A percentile compares a stretch with the other conserved stretches of the same genome.
Conservation (phyloP, 2,113 vertebrate species). For the Odontophorus gujanensis region DNA sequence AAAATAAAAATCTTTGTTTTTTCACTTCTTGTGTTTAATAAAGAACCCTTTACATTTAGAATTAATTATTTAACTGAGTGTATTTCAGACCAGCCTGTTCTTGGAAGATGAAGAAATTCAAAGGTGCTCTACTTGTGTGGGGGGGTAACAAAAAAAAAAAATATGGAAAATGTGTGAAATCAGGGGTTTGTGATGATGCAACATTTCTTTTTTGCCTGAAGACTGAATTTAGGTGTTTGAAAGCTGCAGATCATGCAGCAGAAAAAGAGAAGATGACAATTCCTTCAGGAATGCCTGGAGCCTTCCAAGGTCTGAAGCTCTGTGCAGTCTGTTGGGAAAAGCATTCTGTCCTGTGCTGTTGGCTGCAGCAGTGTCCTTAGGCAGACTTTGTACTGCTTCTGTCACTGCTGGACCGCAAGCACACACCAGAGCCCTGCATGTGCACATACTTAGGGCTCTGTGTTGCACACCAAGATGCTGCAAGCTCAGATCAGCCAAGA, state of each 20-base stretch:
- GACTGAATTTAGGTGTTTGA: not conserved
- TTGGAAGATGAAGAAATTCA: not conserved
- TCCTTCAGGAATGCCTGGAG: fast-evolving
- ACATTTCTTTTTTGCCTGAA: not conserved
- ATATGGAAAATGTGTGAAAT: not conserved
- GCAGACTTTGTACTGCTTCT: not conserved
- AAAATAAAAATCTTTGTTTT: not conserved
- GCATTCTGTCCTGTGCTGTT: not conserved
- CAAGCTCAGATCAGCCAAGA: not conserved
- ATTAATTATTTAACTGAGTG: not conserved
- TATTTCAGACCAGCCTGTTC: not conserved
- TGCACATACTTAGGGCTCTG: fast-evolving
- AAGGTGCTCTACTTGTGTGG: not conserved
- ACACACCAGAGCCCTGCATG: not conserved
- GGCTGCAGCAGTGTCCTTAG: not conserved
- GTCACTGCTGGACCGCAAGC: not conserved
- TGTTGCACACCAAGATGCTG: not conserved
- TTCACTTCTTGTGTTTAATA: not conserved
- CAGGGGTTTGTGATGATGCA: not conserved
- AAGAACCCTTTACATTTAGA: too few relatives aligned
- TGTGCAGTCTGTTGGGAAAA: not conserved
- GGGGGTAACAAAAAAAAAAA: too few relatives aligned
- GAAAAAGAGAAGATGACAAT: not conserved
- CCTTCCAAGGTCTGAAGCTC: not conserved
- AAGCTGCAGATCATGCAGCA: not conserved